phyloP scores from a whole-genome alignment of 2,888 invertebrate species.

The Crocallis elinguaria region DNA sequence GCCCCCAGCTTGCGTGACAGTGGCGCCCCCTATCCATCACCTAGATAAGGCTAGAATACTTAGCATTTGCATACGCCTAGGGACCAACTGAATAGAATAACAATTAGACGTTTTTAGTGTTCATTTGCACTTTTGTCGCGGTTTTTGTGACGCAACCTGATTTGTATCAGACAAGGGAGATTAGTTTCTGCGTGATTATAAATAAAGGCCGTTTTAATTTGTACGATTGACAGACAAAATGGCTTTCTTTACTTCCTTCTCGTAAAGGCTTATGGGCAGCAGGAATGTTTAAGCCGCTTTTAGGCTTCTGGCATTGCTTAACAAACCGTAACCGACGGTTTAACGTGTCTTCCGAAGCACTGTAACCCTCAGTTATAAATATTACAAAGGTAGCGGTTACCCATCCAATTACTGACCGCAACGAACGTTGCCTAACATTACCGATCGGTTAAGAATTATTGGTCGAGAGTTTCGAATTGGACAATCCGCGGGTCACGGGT shows the following conservation, averaged over 20 bases:
- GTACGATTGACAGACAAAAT: background rate
- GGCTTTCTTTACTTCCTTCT: too few relatives aligned
- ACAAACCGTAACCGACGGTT: too few relatives aligned
- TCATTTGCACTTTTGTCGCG: slow-evolving; percentile 25
- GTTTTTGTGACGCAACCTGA: slow-evolving; percentile 15
- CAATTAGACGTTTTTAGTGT: slow-evolving; percentile 29
- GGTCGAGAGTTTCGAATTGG: too few relatives aligned
- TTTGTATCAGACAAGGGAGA: slow-evolving; percentile 3
- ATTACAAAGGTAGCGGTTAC: background rate
- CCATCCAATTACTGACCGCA: too few relatives aligned
- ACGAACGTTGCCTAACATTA: too few relatives aligned
- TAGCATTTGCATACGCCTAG: slow-evolving; percentile 64
- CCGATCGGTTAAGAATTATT: too few relatives aligned
- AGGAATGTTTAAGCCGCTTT: too few relatives aligned
- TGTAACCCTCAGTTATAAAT: too few relatives aligned
- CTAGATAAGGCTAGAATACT: slow-evolving; percentile 70
- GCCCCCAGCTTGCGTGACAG: slow-evolving; percentile 56
- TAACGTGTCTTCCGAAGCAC: too few relatives aligned
- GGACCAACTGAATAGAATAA: slow-evolving; percentile 28
- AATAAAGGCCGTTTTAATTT: background rate
- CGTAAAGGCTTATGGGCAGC: too few relatives aligned
- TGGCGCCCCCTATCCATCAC: slow-evolving; percentile 69
- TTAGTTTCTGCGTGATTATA: background rate
- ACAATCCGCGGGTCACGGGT: too few relatives aligned
- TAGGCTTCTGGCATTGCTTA: too few relatives aligned